Evolutionary conservation across 2,888 invertebrate species (phyloP).

Genomic region (Pyrgus malvae): DNA sequence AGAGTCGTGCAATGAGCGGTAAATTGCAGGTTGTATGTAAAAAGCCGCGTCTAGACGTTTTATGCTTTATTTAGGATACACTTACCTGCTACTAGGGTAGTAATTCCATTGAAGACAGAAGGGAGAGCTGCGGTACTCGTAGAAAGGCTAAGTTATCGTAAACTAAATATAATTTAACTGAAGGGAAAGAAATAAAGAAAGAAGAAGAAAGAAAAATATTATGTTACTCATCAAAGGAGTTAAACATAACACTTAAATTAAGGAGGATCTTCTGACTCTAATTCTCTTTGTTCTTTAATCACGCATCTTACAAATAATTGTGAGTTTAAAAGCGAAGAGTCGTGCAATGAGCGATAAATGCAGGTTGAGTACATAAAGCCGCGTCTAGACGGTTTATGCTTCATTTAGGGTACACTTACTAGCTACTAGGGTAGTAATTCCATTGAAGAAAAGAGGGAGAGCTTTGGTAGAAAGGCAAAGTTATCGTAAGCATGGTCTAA

Average conservation of each 20-base stretch:
- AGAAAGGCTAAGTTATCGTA: no score
- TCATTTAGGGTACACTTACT: background rate
- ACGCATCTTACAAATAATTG: constrained; percentile 17
- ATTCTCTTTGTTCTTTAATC: constrained; percentile 10
- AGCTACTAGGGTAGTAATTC: background rate
- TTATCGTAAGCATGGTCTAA: no score
- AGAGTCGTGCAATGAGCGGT: constrained; percentile 15
- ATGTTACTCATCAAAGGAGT: no score
- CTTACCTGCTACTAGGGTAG: background rate
- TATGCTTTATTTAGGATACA: constrained; percentile 10
- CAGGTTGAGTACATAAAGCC: constrained; percentile 16
- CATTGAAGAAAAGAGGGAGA: no score
- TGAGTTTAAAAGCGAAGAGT: constrained; percentile 21
- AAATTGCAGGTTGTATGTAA: constrained; percentile 18
- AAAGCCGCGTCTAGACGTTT: constrained; percentile 22
- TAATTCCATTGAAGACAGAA: no score
- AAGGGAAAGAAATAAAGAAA: no score
- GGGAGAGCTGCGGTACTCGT: no score
- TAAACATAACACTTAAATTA: background rate
- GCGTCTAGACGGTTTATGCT: constrained; percentile 25
- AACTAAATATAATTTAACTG: no score
- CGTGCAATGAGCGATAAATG: constrained; percentile 14
- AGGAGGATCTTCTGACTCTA: background rate
- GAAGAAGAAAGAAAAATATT: no score
- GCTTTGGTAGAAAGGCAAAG: no score